phyloP scores from a whole-genome alignment of 2,797 vertebrate genomes.

The Zenarchopterus dispar region DNA sequence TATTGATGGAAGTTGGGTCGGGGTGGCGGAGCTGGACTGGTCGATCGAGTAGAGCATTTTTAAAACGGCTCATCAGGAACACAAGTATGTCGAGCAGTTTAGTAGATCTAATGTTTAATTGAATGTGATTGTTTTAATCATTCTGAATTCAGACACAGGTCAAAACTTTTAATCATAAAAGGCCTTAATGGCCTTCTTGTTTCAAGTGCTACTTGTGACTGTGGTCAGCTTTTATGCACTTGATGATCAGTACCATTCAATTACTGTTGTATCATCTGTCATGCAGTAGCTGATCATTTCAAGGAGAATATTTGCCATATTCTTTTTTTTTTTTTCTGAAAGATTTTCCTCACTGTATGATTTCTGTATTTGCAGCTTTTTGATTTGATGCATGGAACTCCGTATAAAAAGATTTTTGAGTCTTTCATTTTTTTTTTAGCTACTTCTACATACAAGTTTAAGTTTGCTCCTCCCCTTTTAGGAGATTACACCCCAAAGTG shows the following conservation, averaged over 20 bases:
- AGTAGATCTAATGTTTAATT: conserved; percentile 82
- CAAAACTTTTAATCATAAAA: conserved; percentile 83
- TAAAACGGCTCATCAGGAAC: conserved; percentile 62
- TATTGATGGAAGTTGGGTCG: conserved; percentile 58
- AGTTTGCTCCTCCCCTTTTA: background rate
- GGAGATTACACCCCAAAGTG: background rate
- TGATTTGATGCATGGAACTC: background rate
- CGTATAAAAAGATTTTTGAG: no score
- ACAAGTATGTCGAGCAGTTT: conserved; percentile 57
- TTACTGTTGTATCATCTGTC: conserved; percentile 60
- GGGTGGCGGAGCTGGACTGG: conserved; percentile 34
- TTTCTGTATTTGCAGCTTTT: conserved; percentile 19
- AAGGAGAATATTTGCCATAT: background rate
- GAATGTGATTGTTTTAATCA: conserved; percentile 86
- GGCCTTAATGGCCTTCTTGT: conserved; percentile 78
- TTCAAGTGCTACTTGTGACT: conserved; percentile 78
- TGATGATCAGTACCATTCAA: conserved; percentile 73
- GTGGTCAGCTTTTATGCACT: conserved; percentile 78
- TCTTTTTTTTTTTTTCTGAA: background rate
- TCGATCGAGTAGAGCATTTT: conserved; percentile 44
- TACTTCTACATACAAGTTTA: background rate
- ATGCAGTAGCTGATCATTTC: conserved; percentile 40
- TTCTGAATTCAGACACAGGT: conserved; percentile 78
- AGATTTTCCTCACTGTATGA: background rate
- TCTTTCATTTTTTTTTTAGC: conserved; percentile 24